phyloP scores from a whole-genome alignment of 2,113 vertebrate genomes.

The Psilopogon haemacephalus region DNA sequence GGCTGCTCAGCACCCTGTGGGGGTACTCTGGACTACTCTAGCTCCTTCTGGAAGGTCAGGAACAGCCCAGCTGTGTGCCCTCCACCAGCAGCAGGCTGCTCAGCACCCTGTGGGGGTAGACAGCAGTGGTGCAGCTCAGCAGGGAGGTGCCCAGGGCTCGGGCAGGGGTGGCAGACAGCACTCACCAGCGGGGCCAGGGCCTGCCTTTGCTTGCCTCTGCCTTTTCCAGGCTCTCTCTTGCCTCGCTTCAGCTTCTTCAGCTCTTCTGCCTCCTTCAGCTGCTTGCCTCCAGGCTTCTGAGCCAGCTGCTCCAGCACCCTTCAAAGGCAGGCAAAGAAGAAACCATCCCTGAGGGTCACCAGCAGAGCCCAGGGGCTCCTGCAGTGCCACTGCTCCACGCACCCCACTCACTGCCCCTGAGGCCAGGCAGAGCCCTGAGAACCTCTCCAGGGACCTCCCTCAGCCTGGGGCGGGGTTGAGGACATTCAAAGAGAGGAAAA shows the following conservation, averaged over 20 bases:
- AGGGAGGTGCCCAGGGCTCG: neutral
- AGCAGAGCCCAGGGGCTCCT: neutral
- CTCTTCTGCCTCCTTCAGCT: slow-evolving; percentile 77
- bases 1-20: too few species aligned
- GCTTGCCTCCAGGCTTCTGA: slow-evolving; percentile 71
- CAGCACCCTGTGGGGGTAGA: accelerated
- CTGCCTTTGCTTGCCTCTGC: slow-evolving; percentile 72
- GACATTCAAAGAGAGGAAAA: neutral
- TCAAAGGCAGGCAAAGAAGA: neutral
- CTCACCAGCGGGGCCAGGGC: slow-evolving; percentile 67
- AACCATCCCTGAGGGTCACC: neutral
- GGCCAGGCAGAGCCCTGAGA: accelerated
- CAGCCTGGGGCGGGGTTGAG: neutral
- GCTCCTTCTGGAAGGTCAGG: too few species aligned
- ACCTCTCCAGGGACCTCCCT: neutral
- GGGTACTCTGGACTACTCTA: too few species aligned
- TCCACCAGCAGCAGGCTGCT: too few species aligned
- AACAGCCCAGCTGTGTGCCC: too few species aligned
- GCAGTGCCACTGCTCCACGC: neutral
- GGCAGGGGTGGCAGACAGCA: neutral
- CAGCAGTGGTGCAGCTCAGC: accelerated
- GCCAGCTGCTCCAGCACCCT: slow-evolving; percentile 74
- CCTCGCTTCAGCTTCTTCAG: slow-evolving; percentile 71
- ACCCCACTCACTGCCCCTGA: neutral
- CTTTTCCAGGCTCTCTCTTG: slow-evolving; percentile 69